Base-by-base conservation (phyloP, 1,140 invertebrate genomes). In the Atta colombica region DNA sequence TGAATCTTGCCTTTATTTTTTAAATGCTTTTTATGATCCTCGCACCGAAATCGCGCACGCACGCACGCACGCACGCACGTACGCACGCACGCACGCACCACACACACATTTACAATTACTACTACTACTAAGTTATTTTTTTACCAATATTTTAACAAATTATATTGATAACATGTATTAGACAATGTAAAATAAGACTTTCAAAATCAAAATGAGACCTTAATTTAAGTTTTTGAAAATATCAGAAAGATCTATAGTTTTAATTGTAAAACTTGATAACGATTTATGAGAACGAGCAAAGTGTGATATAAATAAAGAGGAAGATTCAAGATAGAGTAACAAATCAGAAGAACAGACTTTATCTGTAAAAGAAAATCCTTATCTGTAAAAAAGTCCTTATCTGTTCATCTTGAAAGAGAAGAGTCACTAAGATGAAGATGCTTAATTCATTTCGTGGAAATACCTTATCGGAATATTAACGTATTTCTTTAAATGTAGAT, bases 381-480 rank as follows among this genome's bases (percentile, higher is more conserved):
- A 89, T 90, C 88, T 90, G 14, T n/a, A 16, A 18, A 16, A 81
- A 21, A 25, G 25, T 25, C 25, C 25, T 25, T 25, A 25, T 25
- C 25, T 51, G 55, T 87, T 75, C 74, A 75, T 89, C 85, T 35
- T 18, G 8, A 2, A 18, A 18, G 1, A 45, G 3, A 39, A 69
- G 10, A 8, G 18, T 53, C 28, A 25, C 14, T 55, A 55, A 77
- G 53, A 87, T 72, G 81, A 58, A 65, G 58, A 74, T 66, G 49
- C 45, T 51, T 89, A 61, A 87, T 85, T 85, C 21, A 60, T 77
- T 86, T 39, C 16, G 8, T 60, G 45, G 25, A 77, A 35, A 35
- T 25, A 75, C 55, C 68, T 87, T 89, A 90, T 87, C 78, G 66
- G 75, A 90, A 89, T 89, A 87, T 90, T 89, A 89, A 87, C 77